A percentile compares a stretch with the other conserved stretches of the same genome.
Evolutionary conservation across 1,140 invertebrate species (phyloP).

Genomic region (Drosophila suzukii): DNA sequence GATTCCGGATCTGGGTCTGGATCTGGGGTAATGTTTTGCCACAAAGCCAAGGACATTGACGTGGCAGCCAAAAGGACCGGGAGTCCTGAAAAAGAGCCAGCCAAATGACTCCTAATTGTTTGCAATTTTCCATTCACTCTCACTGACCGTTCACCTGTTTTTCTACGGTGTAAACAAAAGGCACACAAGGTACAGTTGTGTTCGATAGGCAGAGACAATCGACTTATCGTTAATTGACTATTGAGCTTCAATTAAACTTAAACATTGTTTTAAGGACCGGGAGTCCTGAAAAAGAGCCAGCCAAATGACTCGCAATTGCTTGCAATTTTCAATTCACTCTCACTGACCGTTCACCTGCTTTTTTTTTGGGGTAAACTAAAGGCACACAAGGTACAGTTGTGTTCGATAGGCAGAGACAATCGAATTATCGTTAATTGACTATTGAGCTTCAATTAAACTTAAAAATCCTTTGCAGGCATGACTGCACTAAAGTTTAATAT

Average conservation of each 20-base stretch:
- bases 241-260: too few species aligned
- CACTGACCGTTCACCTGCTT: slow-evolving; percentile 6
- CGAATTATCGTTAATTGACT: background rate
- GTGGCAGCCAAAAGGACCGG: slow-evolving; percentile 31
- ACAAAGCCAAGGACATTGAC: slow-evolving; percentile 63
- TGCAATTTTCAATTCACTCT: slow-evolving; percentile 27
- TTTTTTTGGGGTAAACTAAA: slow-evolving; percentile 3
- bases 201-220: background rate
- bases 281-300: slow-evolving; percentile 14
- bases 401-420: background rate
- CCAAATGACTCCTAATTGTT: slow-evolving; percentile 43
- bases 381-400: slow-evolving; percentile 10
- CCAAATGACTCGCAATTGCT: slow-evolving; percentile 44
- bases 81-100: slow-evolving; percentile 14
- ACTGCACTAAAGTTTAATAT: too few species aligned
- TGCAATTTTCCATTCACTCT: slow-evolving; percentile 28
- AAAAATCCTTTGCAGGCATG: too few species aligned
- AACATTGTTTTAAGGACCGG: background rate
- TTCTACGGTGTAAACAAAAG: slow-evolving; percentile 6
- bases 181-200: slow-evolving; percentile 10
- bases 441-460: too few species aligned
- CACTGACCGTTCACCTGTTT: slow-evolving; percentile 6
- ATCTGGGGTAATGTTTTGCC: slow-evolving; percentile 15
- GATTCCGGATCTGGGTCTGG: slow-evolving; percentile 8
- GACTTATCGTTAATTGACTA: background rate